Evolutionary conservation across 2,113 vertebrate genomes (phyloP), one percentile per base, ranked within the genome.

Genomic region (Vulpes vulpes): DNA sequence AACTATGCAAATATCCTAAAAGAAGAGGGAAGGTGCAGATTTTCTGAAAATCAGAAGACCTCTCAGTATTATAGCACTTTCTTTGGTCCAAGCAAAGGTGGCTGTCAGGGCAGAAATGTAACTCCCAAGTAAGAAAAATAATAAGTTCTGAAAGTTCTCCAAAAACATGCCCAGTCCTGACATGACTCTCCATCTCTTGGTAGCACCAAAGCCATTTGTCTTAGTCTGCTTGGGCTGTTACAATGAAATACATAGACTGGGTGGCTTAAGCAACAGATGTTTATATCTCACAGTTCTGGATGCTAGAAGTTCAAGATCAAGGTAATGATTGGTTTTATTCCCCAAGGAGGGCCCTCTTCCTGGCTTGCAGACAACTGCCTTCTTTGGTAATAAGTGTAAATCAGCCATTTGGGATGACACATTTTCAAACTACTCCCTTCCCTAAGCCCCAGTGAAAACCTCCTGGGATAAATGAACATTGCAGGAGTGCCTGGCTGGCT

Each of bases 121-220:
- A 89, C 30, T 71, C 27, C 23, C 32, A 53, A 65, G 16, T 74
- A 81, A 91, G 25, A 43, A 93, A 86, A 78, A 32, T 53, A 49
- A 30, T 35, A 95, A 55, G 14, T 86, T 89, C 84, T 95, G 35
- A 55, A 85, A 53, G n/a, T 85, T 96, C 43, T 80, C 71, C 35
- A 64, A n/a, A 27, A 93, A 32, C 12, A 71, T 3, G 12, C 43
- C 22, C 12, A 59, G 35, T 38, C 55, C 85, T 86, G 80, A 88
- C 38, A 19, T 53, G 49, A 51, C 71, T 84, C 62, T 67, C 38
- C 12, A 17, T 22, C 84, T 89, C n/a, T 87, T 4, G 30, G 65
- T 8, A 82, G 55, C 67, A 65, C 19, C 53, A 69, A 92, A 76
- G 8, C 82, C 27, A 8, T 43, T 20, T n/a, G 35, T 69, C 76